Evolutionary conservation across 2,113 vertebrate species (phyloP), one percentile per base, ranked within the genome.

Genomic region (Ondatra zibethicus): DNA sequence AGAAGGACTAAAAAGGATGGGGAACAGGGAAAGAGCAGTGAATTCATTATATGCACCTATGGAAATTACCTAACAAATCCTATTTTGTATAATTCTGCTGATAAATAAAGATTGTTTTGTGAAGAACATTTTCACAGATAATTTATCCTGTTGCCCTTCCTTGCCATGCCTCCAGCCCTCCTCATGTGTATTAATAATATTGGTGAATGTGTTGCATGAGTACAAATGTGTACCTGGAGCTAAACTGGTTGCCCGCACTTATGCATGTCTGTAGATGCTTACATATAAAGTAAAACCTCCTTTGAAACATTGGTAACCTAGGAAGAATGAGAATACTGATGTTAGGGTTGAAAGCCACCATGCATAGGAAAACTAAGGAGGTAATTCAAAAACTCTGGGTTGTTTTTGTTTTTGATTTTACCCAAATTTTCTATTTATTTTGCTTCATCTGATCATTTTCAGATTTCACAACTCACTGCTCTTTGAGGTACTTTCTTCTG

Each of bases 131-230:
- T 85, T 84, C 52, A 80, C 45, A 0, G 36, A 65, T 63, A 39
- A 19, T 19, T 90, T 87, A 31, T 72, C 3, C 16, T 81, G 55
- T 3, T 81, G 5, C 33, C 25, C 19, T 55, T 11, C 33, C 33
- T 36, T 19, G 1, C 9, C 3, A 1, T 10, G 23, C 17, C 0
- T 23, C 4, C 36, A 4, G 2, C 52, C 17, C 17, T 55, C 11
- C 19, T 33, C 33, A 1, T 25, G 19, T 81, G 19, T 58, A 33
- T 21, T 36, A 10, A 31, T 80, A 31, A 2, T 36, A 25, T 81
- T 12, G 52, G 29, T 55, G 33, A n/a, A 36, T 55, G 19, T n/a
- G 3, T 55, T 55, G 5, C 33, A 81, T n/a, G 10, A 81, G 0
- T 58, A 12, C 31, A 23, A 23, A 9, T 36, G 47, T 52, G 19